Conservation (phyloP, 2,888 invertebrate genomes). For the Petrolisthes manimaculis region DNA sequence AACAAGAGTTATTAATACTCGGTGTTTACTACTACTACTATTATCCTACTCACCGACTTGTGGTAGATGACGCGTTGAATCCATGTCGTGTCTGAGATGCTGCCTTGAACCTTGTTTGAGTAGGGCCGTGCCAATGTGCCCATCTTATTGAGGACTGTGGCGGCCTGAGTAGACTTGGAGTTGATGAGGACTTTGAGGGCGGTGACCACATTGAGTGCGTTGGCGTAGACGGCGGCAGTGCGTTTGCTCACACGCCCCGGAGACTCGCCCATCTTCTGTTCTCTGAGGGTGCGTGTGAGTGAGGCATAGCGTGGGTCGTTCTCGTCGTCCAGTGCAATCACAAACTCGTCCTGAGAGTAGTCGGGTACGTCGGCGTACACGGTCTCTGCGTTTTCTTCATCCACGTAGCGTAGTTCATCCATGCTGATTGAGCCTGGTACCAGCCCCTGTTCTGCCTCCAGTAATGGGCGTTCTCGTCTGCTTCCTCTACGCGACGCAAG, state of each 20-base stretch:
- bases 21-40: neutral
- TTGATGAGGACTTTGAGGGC: conserved; percentile 63
- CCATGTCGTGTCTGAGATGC: conserved; percentile 61
- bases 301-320: conserved; percentile 64
- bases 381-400: conserved; percentile 63
- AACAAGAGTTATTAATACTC: neutral
- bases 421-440: conserved; percentile 52
- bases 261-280: conserved; percentile 45
- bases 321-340: conserved; percentile 65
- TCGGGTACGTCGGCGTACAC: conserved; percentile 65
- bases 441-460: conserved; percentile 51
- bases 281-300: conserved; percentile 49
- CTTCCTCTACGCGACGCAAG: conserved; percentile 62
- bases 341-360: conserved; percentile 65
- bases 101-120: conserved; percentile 50
- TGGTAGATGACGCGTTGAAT: conserved; percentile 63
- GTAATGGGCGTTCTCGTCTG: conserved; percentile 56
- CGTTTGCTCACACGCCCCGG: conserved; percentile 61
- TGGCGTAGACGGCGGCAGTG: conserved; percentile 58
- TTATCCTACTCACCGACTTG: conserved; percentile 52
- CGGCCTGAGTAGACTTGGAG: conserved; percentile 61
- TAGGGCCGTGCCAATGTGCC: conserved; percentile 63
- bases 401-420: conserved; percentile 63
- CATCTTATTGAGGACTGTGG: conserved; percentile 60
- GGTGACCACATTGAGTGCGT: conserved; percentile 62